These are phyloP conservation scores for Chascanopsetta lugubris DNA, from an alignment of 2,113 vertebrate species.

Conservation along the genomic window DNA sequence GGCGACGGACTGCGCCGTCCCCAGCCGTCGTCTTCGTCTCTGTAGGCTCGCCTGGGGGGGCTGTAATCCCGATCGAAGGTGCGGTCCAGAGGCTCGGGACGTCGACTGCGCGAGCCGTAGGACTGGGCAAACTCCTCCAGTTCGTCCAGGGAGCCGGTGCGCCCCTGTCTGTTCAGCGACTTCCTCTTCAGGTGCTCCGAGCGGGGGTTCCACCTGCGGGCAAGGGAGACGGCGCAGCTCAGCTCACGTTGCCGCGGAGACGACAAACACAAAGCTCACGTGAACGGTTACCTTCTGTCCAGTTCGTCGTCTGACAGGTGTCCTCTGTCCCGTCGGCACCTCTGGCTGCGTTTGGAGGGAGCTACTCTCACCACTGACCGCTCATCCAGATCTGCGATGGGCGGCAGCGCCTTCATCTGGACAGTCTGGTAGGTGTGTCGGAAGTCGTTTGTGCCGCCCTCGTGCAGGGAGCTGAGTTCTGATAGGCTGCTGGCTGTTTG, in stretches of 20 bases:
- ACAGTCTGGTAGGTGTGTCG: conserved; percentile 88
- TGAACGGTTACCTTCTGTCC: conserved; percentile 79
- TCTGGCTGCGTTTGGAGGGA: conserved; percentile 71
- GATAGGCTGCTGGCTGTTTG: conserved; percentile 90
- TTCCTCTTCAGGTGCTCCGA: conserved; percentile 92
- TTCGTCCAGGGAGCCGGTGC: conserved; percentile 92
- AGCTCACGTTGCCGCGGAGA: background rate
- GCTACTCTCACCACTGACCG: conserved; percentile 80
- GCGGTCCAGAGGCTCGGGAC: conserved; percentile 67
- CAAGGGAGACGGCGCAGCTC: conserved; percentile 1
- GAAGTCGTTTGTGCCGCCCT: conserved; percentile 86
- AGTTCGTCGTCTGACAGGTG: conserved; percentile 74
- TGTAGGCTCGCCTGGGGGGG: conserved; percentile 59
- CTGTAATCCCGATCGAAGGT: conserved; percentile 78
- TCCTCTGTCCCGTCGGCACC: conserved; percentile 75
- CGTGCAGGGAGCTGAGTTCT: conserved; percentile 95
- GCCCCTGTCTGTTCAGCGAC: conserved; percentile 85
- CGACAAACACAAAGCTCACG: background rate
- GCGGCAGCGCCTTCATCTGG: conserved; percentile 88
- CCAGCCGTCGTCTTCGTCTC: conserved; percentile 77
- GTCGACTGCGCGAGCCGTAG: conserved; percentile 79
- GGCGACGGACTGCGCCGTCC: conserved; percentile 83
- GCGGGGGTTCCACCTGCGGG: conserved; percentile 86
- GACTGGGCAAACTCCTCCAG: conserved; percentile 91
- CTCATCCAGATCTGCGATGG: conserved; percentile 84